These are phyloP conservation scores for Pseudomugil tenellus DNA, from an alignment of 2,797 vertebrate genomes.

Conservation along the genomic window DNA sequence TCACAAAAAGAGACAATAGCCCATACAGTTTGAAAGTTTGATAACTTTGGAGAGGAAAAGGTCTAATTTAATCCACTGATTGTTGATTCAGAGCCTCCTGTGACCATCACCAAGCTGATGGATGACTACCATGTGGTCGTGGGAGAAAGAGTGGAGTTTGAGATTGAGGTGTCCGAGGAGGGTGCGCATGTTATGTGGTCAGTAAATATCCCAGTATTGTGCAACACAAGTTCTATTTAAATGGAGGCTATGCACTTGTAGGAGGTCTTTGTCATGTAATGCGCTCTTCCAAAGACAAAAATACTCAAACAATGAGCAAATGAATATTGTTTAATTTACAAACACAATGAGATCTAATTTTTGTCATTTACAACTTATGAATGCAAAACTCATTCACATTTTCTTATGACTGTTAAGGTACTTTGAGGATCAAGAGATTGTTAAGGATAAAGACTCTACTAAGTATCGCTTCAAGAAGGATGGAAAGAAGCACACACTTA, in stretches of 20 bases:
- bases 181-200: conserved; percentile 93
- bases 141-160: conserved; percentile 90
- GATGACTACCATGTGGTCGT: conserved; percentile 94
- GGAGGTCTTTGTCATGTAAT: not conserved
- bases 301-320: not conserved
- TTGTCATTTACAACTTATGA: not conserved
- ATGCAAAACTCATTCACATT: conserved; percentile 9
- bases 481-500: conserved; percentile 87
- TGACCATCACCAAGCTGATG: conserved; percentile 86
- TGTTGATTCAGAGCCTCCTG: conserved; percentile 84
- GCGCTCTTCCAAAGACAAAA: not conserved
- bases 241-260: not conserved
- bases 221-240: not conserved
- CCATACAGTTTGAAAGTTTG: not conserved
- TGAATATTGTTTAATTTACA: not conserved
- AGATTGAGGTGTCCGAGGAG: conserved; percentile 92
- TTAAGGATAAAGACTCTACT: conserved; percentile 75
- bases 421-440: conserved; percentile 88
- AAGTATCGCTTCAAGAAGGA: conserved; percentile 92
- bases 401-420: conserved; percentile 76
- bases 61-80: not conserved
- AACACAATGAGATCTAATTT: not conserved
- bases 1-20: not conserved
- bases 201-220: conserved; percentile 44
- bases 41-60: not conserved